Evolutionary conservation across 2,888 invertebrate genomes (phyloP).

Genomic region (Blastobasis lacticolella): DNA sequence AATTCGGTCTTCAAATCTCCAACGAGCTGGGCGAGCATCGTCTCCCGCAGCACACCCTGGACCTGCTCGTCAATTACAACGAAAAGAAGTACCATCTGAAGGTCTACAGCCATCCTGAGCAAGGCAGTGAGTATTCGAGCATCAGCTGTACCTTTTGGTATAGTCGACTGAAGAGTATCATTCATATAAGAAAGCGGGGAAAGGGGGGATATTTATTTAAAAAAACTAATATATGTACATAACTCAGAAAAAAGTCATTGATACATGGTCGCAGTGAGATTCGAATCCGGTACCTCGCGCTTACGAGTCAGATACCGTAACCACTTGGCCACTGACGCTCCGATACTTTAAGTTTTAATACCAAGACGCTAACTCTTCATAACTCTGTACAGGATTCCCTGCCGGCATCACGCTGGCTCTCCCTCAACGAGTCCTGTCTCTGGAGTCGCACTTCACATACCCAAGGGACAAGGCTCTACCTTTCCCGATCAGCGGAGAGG

Average conservation of each 20-base stretch:
- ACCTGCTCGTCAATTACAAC: slow-evolving; percentile 81
- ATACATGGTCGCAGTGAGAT: too few relatives aligned
- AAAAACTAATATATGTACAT: too few relatives aligned
- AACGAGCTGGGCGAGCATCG: slow-evolving; percentile 75
- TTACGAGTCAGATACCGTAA: too few relatives aligned
- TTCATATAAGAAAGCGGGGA: too few relatives aligned
- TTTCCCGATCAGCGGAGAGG: slow-evolving; percentile 77
- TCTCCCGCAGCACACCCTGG: slow-evolving; percentile 78
- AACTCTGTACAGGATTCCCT: slow-evolving; percentile 35
- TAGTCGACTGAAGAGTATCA: too few relatives aligned
- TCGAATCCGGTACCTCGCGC: too few relatives aligned
- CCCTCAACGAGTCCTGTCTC: slow-evolving; percentile 78
- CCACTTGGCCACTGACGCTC: too few relatives aligned
- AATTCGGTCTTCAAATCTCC: slow-evolving; percentile 80
- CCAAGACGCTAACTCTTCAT: too few relatives aligned
- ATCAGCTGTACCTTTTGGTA: neutral
- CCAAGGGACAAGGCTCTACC: slow-evolving; percentile 58
- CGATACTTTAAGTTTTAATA: too few relatives aligned
- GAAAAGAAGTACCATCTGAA: slow-evolving; percentile 82
- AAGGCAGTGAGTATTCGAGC: slow-evolving; percentile 66
- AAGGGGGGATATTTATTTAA: too few relatives aligned
- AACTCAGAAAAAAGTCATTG: too few relatives aligned
- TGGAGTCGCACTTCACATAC: slow-evolving; percentile 72
- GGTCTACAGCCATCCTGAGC: slow-evolving; percentile 76
- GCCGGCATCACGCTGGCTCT: slow-evolving; percentile 76